phyloP scores from a whole-genome alignment of 92 coral and sea anemone species.

The Umimayanthus chanpuru region DNA sequence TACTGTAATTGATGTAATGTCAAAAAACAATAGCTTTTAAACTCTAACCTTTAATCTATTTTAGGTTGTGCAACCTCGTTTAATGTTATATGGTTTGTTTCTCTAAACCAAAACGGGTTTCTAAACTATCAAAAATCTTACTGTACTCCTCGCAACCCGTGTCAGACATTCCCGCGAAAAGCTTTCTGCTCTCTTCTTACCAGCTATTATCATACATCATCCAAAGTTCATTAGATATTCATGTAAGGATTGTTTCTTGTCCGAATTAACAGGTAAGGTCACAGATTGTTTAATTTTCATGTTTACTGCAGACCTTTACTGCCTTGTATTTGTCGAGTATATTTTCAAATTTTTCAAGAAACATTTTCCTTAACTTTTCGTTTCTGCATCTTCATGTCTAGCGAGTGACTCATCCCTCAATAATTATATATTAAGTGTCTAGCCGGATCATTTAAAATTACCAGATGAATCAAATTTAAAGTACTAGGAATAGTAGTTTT shows the following conservation, averaged over 20 bases:
- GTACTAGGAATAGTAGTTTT: no score
- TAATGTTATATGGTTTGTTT: slow-evolving; percentile 59
- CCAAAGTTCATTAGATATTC: slow-evolving; percentile 57
- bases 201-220: slow-evolving; percentile 52
- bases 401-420: no score
- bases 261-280: slow-evolving; percentile 38
- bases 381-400: no score
- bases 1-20: slow-evolving; percentile 29
- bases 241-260: slow-evolving; percentile 51
- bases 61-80: slow-evolving; percentile 53
- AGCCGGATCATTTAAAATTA: no score
- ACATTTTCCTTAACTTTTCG: no score
- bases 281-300: slow-evolving; percentile 23
- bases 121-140: slow-evolving; percentile 40
- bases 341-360: not conserved
- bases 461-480: no score
- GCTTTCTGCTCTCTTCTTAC: slow-evolving; percentile 48
- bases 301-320: not conserved
- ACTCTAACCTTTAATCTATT: slow-evolving; percentile 53
- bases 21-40: slow-evolving; percentile 26
- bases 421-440: no score
- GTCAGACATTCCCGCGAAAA: slow-evolving; percentile 47
- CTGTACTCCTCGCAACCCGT: slow-evolving; percentile 33
- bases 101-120: slow-evolving; percentile 48
- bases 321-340: not conserved